Evolutionary conservation across 2,888 invertebrate species (phyloP).

Genomic region (Orthonevra nobilis): DNA sequence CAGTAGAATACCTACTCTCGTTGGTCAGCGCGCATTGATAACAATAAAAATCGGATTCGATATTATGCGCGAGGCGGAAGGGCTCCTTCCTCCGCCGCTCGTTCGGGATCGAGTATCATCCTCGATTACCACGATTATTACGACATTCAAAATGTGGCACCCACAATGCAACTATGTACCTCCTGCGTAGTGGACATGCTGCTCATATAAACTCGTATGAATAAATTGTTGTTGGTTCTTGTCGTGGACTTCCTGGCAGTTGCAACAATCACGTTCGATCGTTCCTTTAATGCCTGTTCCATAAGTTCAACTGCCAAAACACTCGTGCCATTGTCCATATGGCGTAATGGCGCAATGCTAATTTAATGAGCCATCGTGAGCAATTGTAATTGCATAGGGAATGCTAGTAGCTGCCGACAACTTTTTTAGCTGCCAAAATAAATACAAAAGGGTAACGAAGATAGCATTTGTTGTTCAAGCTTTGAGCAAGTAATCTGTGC

Average conservation of each 20-base stretch:
- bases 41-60: constrained; percentile 67
- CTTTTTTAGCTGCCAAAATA: constrained; percentile 31
- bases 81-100: background rate
- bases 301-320: constrained; percentile 40
- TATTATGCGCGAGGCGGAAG: constrained; percentile 66
- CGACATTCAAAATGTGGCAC: constrained; percentile 70
- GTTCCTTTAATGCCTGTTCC: constrained; percentile 10
- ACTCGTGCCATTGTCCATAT: constrained; percentile 28
- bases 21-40: constrained; percentile 58
- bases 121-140: constrained; percentile 68
- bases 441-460: too few relatives aligned
- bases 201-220: constrained; percentile 21
- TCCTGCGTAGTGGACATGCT: constrained; percentile 58
- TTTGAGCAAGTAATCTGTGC: too few relatives aligned
- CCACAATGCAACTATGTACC: constrained; percentile 58
- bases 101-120: constrained; percentile 48
- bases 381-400: constrained; percentile 31
- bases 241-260: constrained; percentile 59
- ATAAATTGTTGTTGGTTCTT: constrained; percentile 27
- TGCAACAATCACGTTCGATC: constrained; percentile 52
- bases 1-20: constrained; percentile 50
- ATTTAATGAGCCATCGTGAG: constrained; percentile 57
- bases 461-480: too few relatives aligned
- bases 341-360: constrained; percentile 60
- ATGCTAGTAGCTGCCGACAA: too few relatives aligned